Evolutionary conservation across 2,113 vertebrate species (phyloP), one percentile per base, ranked within the genome.

Genomic region (Cyprinodon tularosa): DNA sequence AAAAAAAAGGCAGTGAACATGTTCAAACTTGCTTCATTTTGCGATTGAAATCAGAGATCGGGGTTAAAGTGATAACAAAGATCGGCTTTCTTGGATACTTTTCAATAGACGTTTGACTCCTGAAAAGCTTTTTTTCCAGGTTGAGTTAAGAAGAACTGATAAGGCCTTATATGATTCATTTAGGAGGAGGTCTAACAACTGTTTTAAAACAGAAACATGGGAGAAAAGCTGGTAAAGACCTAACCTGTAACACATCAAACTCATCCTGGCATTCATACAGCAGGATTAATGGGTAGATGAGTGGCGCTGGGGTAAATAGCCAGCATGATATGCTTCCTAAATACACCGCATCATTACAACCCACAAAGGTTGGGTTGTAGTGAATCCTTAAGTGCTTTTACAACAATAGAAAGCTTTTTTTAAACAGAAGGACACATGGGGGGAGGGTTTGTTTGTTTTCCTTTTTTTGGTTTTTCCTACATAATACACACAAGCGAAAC

Each of bases 221-320:
- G 65, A 81, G 72, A 74, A 68, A 47, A 83, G 70, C 64, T 85
- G 80, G 60, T 75, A 76, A 48, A 48, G 81, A 77, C 64, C 78
- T 74, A 74, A 71, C 70, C 80, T 77, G 64, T 59, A 86, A 82
- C 82, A 83, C 63, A 62, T 70, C 76, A 75, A 36, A 57, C 84
- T 75, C 74, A 68, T 62, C 71, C 29, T 50, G 53, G 70, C 48
- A 47, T 62, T 72, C 59, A 38, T 60, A 62, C 42, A 59, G 14
- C 72, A 44, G 48, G 63, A 37, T 29, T 29, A 29, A 22, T 17
- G 63, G 66, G 50, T 9, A 9, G 42, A 42, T 15, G 65, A 60
- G 50, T 48, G 66, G 61, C 22, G 36, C 29, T 29, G 70, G 78
- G 82, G 84, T 67, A 86, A 69, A 77, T 63, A 71, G 84, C 74